Evolutionary conservation across 1,140 invertebrate species (phyloP).

Genomic region (Choristoneura fumiferana): DNA sequence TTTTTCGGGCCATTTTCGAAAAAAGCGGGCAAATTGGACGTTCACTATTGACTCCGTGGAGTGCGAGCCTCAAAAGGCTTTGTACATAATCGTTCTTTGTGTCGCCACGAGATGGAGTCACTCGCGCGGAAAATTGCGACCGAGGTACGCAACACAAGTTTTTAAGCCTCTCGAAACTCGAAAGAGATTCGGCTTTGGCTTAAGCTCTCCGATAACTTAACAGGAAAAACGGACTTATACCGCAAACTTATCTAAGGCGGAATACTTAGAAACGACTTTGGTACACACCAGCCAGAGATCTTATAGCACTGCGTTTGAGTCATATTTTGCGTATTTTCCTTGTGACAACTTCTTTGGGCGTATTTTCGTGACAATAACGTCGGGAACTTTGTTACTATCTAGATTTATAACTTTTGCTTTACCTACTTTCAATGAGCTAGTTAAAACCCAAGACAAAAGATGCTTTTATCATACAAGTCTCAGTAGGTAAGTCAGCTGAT

Average conservation of each 20-base stretch:
- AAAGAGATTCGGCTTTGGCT: background rate
- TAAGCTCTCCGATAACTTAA: background rate
- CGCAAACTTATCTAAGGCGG: too few species aligned
- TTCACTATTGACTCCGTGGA: conserved; percentile 6
- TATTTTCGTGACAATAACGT: too few species aligned
- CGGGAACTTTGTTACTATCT: too few species aligned
- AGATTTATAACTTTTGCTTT: too few species aligned
- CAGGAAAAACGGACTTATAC: background rate
- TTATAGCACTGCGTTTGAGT: too few species aligned
- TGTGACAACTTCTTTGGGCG: too few species aligned
- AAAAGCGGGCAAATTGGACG: conserved; percentile 9
- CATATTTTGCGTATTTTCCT: too few species aligned
- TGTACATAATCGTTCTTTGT: conserved; percentile 9
- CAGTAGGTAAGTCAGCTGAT: too few species aligned
- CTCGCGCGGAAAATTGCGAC: conserved; percentile 25
- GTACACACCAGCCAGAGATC: conserved; percentile 23
- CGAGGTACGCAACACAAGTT: background rate
- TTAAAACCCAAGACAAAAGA: too few species aligned
- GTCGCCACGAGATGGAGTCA: conserved; percentile 22
- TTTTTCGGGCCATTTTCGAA: background rate
- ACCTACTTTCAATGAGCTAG: too few species aligned
- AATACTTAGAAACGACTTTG: conserved; percentile 30
- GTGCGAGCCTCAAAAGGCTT: background rate
- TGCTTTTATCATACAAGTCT: too few species aligned
- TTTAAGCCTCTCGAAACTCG: too few species aligned